These are phyloP conservation scores for Ceratina australensis DNA, from an alignment of 1,140 invertebrate species.

Conservation along the genomic window DNA sequence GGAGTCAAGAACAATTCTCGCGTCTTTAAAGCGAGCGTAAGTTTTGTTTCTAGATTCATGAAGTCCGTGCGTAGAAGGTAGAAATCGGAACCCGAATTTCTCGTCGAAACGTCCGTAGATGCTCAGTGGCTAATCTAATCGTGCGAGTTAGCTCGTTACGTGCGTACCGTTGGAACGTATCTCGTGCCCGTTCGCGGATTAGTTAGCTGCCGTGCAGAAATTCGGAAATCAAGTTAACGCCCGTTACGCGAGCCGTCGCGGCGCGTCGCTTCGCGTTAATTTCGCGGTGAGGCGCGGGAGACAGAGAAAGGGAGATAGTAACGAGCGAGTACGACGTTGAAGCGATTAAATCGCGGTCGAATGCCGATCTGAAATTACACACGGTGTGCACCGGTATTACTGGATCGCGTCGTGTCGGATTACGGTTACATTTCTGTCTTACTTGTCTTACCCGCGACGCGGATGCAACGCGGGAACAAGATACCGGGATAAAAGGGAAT, in stretches of 20 bases:
- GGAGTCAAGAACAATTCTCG: too few relatives aligned
- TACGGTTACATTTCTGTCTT: slow-evolving; percentile 69
- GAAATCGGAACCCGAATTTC: neutral
- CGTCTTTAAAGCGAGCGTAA: too few relatives aligned
- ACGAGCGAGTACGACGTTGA: slow-evolving; percentile 49
- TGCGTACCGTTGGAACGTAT: neutral
- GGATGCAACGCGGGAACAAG: slow-evolving; percentile 65
- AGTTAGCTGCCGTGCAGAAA: slow-evolving; percentile 27
- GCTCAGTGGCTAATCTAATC: slow-evolving; percentile 9
- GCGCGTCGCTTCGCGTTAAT: slow-evolving; percentile 29
- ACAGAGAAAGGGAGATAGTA: neutral
- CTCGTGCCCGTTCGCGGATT: neutral
- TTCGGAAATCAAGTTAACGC: slow-evolving; percentile 47
- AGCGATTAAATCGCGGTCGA: slow-evolving; percentile 72
- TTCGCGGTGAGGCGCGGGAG: neutral
- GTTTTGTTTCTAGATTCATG: too few relatives aligned
- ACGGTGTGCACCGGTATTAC: slow-evolving; percentile 66
- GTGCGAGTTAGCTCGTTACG: slow-evolving; percentile 11
- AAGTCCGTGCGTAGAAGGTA: too few relatives aligned
- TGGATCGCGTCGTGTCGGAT: slow-evolving; percentile 71
- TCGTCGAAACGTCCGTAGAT: neutral
- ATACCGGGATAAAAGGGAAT: slow-evolving; percentile 48
- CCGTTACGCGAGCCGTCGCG: slow-evolving; percentile 17
- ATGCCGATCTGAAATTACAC: slow-evolving; percentile 77
- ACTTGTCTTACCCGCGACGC: slow-evolving; percentile 67